phyloP scores from a whole-genome alignment of 2,797 vertebrate genomes.

The Phyllotis vaccarum region DNA sequence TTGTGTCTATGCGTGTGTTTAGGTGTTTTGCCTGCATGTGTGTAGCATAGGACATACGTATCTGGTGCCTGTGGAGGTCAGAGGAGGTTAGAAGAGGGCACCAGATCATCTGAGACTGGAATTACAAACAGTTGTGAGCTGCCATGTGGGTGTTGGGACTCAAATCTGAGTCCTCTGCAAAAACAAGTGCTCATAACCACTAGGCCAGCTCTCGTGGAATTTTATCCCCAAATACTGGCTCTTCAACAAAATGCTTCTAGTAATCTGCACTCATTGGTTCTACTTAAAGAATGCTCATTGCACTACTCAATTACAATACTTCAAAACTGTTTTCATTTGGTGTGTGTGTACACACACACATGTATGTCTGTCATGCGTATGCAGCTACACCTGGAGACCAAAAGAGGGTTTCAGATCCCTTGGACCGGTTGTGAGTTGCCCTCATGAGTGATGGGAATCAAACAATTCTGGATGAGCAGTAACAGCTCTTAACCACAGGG shows the following conservation, averaged over 20 bases:
- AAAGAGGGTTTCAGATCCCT: neutral
- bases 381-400: neutral
- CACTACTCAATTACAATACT: constrained; percentile 25
- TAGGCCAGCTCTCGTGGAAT: neutral
- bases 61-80: neutral
- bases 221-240: neutral
- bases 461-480: neutral
- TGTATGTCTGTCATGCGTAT: neutral
- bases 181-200: neutral
- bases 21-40: neutral
- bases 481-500: neutral
- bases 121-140: neutral
- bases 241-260: constrained; percentile 41
- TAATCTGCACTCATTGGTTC: constrained; percentile 41
- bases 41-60: neutral
- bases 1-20: neutral
- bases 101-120: neutral
- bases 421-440: neutral
- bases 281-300: constrained; percentile 29
- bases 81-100: neutral
- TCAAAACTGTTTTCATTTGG: neutral
- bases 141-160: neutral
- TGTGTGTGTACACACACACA: neutral
- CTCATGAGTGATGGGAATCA: neutral
- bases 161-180: neutral